These are phyloP conservation scores for Oreochromis aureus DNA, from an alignment of 2,113 vertebrate species.

Conservation along the genomic window DNA sequence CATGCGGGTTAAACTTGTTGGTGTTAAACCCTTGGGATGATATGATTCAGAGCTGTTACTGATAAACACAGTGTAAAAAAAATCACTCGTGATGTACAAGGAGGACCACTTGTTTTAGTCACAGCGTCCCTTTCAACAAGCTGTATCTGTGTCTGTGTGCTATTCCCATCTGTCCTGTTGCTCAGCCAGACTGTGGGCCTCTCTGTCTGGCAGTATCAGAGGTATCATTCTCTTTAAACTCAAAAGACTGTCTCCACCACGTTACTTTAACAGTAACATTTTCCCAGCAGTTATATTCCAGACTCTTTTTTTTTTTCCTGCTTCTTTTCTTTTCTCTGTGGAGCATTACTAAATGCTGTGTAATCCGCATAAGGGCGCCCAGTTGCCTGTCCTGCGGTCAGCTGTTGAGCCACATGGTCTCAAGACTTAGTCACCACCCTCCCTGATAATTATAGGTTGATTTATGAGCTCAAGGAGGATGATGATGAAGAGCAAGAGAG, in stretches of 20 bases:
- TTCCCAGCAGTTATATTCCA: neutral
- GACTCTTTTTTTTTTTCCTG: neutral
- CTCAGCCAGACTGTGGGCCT: slow-evolving; percentile 23
- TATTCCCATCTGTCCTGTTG: slow-evolving; percentile 37
- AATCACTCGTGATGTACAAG: slow-evolving; percentile 42
- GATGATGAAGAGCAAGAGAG: neutral
- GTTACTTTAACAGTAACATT: neutral
- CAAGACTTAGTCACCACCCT: slow-evolving; percentile 19
- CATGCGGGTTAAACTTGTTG: neutral
- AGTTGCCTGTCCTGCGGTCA: slow-evolving; percentile 38
- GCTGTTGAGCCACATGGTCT: slow-evolving; percentile 45
- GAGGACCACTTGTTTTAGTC: neutral
- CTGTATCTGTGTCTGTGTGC: slow-evolving; percentile 1
- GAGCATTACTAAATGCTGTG: neutral
- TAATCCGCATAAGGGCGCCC: neutral
- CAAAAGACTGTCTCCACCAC: neutral
- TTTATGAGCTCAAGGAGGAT: slow-evolving; percentile 11
- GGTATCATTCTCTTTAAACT: slow-evolving; percentile 9
- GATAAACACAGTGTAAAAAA: slow-evolving; percentile 14
- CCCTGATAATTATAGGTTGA: slow-evolving; percentile 42
- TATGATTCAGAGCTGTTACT: slow-evolving; percentile 3
- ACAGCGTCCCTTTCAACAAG: neutral
- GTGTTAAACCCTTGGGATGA: neutral
- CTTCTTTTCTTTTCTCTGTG: neutral
- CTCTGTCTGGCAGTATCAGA: neutral